Conservation (phyloP, 23 tunicate genomes). For the Phallusia fumigata region DNA sequence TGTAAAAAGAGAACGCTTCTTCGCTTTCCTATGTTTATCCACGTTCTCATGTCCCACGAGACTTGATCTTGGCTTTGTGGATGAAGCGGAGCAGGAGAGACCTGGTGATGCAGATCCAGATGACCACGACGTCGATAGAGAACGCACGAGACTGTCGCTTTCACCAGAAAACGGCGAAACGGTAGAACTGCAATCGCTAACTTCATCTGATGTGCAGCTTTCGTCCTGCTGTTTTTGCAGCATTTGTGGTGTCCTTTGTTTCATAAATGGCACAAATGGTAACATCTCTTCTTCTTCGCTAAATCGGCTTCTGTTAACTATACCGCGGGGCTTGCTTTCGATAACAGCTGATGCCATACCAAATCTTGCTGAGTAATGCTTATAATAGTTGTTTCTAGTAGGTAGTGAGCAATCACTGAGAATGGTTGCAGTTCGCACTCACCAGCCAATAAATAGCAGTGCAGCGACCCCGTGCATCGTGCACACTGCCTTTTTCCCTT, state of each 20-base stretch:
- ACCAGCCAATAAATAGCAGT: neutral
- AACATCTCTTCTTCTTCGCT: neutral
- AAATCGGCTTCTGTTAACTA: neutral
- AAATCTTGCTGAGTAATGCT: too few relatives aligned
- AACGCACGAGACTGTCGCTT: slow-evolving; percentile 16
- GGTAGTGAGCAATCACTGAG: too few relatives aligned
- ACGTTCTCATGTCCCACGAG: neutral
- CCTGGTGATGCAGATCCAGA: slow-evolving; percentile 3
- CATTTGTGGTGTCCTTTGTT: neutral
- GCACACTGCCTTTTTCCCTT: neutral
- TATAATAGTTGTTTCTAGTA: too few relatives aligned
- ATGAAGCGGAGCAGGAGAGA: neutral
- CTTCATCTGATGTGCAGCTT: neutral
- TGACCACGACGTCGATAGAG: slow-evolving; percentile 16
- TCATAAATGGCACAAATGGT: slow-evolving; percentile 14
- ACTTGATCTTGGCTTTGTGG: neutral
- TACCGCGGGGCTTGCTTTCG: neutral
- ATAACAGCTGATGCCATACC: neutral
- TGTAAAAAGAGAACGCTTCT: slow-evolving; percentile 32
- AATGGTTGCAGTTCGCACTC: neutral
- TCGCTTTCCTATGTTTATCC: neutral
- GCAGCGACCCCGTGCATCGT: neutral
- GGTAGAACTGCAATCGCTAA: neutral
- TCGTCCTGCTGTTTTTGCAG: neutral
- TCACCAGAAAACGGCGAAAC: neutral